These are phyloP conservation scores for Paraescarpia echinospica DNA, from an alignment of 1,140 invertebrate genomes.

Conservation along the genomic window DNA sequence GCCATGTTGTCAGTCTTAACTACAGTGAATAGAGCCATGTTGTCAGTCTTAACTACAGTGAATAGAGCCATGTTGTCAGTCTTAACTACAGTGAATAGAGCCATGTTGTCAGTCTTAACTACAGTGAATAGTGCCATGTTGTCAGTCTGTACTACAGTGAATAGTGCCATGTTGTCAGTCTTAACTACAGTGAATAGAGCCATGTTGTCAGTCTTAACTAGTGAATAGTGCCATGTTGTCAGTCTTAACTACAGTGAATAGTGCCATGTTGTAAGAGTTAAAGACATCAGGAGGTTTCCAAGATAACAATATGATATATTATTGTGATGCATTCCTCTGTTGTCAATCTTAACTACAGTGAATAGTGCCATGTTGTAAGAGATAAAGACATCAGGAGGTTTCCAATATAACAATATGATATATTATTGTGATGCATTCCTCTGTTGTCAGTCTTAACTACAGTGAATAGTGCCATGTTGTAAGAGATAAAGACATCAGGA, in stretches of 20 bases:
- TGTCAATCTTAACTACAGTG: not conserved
- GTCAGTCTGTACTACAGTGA: not conserved
- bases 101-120: not conserved
- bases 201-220: not conserved
- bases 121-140: not conserved
- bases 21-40: not conserved
- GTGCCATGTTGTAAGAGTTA: not conserved
- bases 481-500: not conserved
- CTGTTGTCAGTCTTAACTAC: not conserved
- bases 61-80: not conserved
- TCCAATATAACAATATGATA: not conserved
- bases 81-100: not conserved
- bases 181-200: not conserved
- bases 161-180: not conserved
- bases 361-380: not conserved
- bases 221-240: not conserved
- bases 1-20: not conserved
- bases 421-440: not conserved
- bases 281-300: not conserved
- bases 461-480: not conserved
- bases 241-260: not conserved
- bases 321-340: not conserved
- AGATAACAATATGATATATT: not conserved
- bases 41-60: not conserved
- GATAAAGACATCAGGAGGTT: not conserved